Evolutionary conservation across 2,888 invertebrate genomes (phyloP), one percentile per base, ranked within the genome.

Genomic region (Caenorhabditis japonica): DNA sequence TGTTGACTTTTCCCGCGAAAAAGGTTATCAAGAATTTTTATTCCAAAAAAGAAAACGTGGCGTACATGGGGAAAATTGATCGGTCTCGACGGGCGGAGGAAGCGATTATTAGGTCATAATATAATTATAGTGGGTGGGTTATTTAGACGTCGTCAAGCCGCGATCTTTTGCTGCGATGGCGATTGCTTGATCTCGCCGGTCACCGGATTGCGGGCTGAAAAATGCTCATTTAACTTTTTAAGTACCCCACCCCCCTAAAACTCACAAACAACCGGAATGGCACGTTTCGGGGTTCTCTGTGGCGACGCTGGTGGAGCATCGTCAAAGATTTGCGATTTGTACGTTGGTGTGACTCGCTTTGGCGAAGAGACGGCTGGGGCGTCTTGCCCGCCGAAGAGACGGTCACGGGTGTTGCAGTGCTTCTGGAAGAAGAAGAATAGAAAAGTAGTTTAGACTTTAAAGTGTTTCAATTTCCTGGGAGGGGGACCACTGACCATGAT

Each of bases 141-240:
- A n/a, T n/a, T n/a, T n/a, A n/a, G n/a, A n/a, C n/a, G n/a, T n/a
- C n/a, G n/a, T 82, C 70, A 84, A 43, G 84, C 82, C 38, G 79
- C 55, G 58, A 84, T 76, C 55, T 83, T 74, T 56, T 80, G 78
- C 62, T 75, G 76, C n/a, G 66, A 56, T 38, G 76, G 64, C 17
- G 81, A 73, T 34, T 76, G 64, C 68, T 86, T 85, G 55, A 86
- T 82, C 70, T 86, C 86, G 17, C 86, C 86, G 46, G 86, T 86
- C 68, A 86, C 83, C 46, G 86, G 86, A 62, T 86, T 86, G 46
- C 86, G 82, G 17, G 82, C 86, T 86, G 77, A 71, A 86, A 75
- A 78, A 10, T 8, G 19, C 21, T 12, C 27, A 8, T 33, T 46
- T 17, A 2, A 19, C 15, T 47, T 30, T 7, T 19, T 36, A 8